Evolutionary conservation across 2,797 vertebrate genomes (phyloP), one percentile per base, ranked within the genome.

Genomic region (Prionace glauca): DNA sequence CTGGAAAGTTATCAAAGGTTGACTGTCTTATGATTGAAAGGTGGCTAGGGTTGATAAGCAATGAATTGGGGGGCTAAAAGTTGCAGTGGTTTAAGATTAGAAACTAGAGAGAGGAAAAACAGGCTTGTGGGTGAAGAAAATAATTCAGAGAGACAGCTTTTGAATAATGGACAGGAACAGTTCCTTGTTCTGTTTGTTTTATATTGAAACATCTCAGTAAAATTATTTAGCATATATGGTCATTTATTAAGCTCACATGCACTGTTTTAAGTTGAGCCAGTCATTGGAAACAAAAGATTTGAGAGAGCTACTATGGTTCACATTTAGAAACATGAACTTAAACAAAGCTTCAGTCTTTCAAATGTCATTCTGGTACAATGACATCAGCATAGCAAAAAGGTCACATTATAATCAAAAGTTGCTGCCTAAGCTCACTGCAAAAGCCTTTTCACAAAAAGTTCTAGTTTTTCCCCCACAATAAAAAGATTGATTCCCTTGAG

Each of bases 371-470:
- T 65, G 60, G 60, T 91, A 56, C 56, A 91, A 65, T 65, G 88
- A 91, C 88, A 91, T 62, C 86, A 91, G 88, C 32, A 65, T 29
- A 91, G 60, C 14, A 91, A 91, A 91, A 91, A 65, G 60, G 88
- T 91, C 88, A 91, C 88, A 65, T 91, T 91, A 91, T 81, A 81
- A 81, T 91, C 88, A 91, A 91, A 60, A 36, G 32, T 62, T 91
- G 88, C 88, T n/a, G 88, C 60, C 88, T 91, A 91, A 91, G 88
- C 60, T 65, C 16, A 32, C 32, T 65, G 32, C 88, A 91, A 91
- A 91, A 91, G 88, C 60, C 60, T 91, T 91, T 91, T 91, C 22
- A 65, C 88, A 91, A 90, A 2, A 50, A 88, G 87, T 88, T 29
- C 86, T 60, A 60, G 86, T 60, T 88, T 45, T 60, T 60, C 72